Evolutionary conservation across 1,140 invertebrate species (phyloP).

Genomic region (Apocrypta bakeri): DNA sequence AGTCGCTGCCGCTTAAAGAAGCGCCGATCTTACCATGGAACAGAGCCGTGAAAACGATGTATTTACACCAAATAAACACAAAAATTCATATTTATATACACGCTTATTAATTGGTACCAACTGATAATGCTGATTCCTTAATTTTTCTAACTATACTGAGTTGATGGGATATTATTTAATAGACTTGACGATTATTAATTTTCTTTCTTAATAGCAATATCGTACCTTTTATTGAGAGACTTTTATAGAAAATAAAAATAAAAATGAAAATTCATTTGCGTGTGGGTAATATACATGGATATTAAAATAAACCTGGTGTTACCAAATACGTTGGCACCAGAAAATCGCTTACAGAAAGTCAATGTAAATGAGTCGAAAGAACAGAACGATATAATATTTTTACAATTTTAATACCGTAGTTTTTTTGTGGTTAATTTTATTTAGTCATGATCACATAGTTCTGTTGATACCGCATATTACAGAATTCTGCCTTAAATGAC

Average conservation of each 20-base stretch:
- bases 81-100: too few relatives aligned
- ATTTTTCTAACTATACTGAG: too few relatives aligned
- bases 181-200: too few relatives aligned
- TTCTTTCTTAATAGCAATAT: too few relatives aligned
- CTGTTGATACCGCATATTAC: not conserved
- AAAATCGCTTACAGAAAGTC: conserved; percentile 12
- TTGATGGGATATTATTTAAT: too few relatives aligned
- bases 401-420: not conserved
- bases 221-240: too few relatives aligned
- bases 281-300: too few relatives aligned
- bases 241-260: too few relatives aligned
- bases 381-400: conserved; percentile 1
- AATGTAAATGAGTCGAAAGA: not conserved
- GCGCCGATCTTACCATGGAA: conserved; percentile 24
- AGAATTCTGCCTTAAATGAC: not conserved
- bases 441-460: not conserved
- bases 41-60: conserved; percentile 1
- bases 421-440: not conserved
- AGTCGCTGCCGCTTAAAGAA: conserved; percentile 12
- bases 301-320: conserved; percentile 26
- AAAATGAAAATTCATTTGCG: too few relatives aligned
- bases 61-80: too few relatives aligned
- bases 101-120: too few relatives aligned
- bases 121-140: too few relatives aligned
- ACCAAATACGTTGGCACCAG: conserved; percentile 26